Evolutionary conservation across 2,888 invertebrate species (phyloP).

Genomic region (Drosophila acutilabella): DNA sequence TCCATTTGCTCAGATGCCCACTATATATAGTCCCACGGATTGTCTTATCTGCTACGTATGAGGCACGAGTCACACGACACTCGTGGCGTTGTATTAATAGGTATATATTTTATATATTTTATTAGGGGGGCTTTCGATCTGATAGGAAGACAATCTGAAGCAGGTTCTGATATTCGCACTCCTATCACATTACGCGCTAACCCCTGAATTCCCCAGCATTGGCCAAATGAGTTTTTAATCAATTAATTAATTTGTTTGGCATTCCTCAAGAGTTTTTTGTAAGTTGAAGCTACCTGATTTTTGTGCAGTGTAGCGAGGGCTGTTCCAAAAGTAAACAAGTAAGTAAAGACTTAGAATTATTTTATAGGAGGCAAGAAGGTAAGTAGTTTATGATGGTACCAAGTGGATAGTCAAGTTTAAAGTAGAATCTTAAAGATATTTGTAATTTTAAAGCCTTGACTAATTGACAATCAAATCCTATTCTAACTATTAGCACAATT

Average conservation of each 20-base stretch:
- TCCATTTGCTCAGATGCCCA: background rate
- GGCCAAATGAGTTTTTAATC: slow-evolving; percentile 62
- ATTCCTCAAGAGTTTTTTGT: slow-evolving; percentile 1
- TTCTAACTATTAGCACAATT: too few species aligned
- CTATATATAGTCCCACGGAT: slow-evolving; percentile 54
- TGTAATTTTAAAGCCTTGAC: too few species aligned
- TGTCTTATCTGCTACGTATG: slow-evolving; percentile 51
- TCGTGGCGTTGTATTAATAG: slow-evolving; percentile 18
- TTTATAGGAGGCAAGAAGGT: too few species aligned
- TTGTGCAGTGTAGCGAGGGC: slow-evolving; percentile 11
- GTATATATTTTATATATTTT: slow-evolving; percentile 16
- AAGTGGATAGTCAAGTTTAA: too few species aligned
- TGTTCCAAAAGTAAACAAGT: too few species aligned
- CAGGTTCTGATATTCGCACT: slow-evolving; percentile 41
- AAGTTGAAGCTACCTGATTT: background rate
- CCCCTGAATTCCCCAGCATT: slow-evolving; percentile 24
- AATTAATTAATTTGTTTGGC: slow-evolving; percentile 68
- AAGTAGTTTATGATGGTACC: too few species aligned
- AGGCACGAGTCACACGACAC: slow-evolving; percentile 30
- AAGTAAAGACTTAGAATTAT: too few species aligned
- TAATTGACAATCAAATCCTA: too few species aligned
- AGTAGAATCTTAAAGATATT: too few species aligned
- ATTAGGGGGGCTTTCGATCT: slow-evolving; percentile 44
- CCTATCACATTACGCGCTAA: slow-evolving; percentile 6
- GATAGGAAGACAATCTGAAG: slow-evolving; percentile 59